Percentiles rank a stretch among this genome's conserved stretches.
Evolutionary conservation across 2,113 vertebrate genomes (phyloP).

Genomic region (Brachyistius frenatus): DNA sequence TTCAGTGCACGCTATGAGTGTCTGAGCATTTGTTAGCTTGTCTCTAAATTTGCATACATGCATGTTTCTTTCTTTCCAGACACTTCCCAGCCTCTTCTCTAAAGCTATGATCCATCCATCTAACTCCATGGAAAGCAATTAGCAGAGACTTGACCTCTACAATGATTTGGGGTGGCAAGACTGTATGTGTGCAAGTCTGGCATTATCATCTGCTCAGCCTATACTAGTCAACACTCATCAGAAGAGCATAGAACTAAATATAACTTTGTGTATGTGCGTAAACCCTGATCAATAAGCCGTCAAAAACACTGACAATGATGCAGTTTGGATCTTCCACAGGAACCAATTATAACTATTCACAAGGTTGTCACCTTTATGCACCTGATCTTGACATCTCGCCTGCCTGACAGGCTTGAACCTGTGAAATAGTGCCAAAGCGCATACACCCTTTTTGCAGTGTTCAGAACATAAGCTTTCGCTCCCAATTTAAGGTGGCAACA

Average conservation of each 20-base stretch:
- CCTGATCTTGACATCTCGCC: conserved; percentile 13
- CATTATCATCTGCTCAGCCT: conserved; percentile 46
- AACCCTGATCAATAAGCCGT: conserved; percentile 33
- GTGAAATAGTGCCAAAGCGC: conserved; percentile 19
- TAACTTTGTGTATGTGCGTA: conserved; percentile 15
- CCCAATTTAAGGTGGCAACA: conserved; percentile 32
- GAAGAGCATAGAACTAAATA: conserved; percentile 28
- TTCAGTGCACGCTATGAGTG: background rate
- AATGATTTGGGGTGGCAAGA: conserved; percentile 57
- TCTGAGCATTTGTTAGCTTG: background rate
- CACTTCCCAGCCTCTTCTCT: conserved; percentile 44
- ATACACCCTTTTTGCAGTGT: conserved; percentile 5
- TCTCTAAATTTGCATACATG: background rate
- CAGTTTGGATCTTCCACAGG: conserved; percentile 15
- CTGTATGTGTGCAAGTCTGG: conserved; percentile 37
- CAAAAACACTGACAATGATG: conserved; percentile 19
- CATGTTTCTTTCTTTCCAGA: conserved; percentile 44
- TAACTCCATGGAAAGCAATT: conserved; percentile 72
- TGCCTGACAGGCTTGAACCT: background rate
- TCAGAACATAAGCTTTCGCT: background rate
- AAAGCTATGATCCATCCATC: conserved; percentile 71
- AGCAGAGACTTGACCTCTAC: conserved; percentile 74
- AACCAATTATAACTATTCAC: conserved; percentile 45
- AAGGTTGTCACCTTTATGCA: conserved; percentile 18
- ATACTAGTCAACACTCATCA: background rate